Evolutionary conservation across 2,113 vertebrate species (phyloP), one percentile per base, ranked within the genome.

Genomic region (Reinhardtius hippoglossoides): DNA sequence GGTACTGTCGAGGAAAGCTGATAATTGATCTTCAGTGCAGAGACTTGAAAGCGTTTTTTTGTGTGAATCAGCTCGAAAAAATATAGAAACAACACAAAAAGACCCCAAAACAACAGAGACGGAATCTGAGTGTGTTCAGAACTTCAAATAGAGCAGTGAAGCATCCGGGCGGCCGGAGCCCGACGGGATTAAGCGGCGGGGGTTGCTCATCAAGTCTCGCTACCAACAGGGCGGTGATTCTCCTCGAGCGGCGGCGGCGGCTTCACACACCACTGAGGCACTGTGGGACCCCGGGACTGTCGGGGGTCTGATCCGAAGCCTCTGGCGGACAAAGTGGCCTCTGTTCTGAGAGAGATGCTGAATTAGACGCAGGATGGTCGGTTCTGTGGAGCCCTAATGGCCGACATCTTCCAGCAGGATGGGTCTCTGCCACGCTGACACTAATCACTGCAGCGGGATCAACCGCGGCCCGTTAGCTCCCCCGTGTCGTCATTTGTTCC

Each of bases 11-110:
- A 10, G 80, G 81, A 83, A 87, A 89, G 90, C 82, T 84, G 88
- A 91, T 94, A 91, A 94, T 86, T 94, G 89, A 87, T 92, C 83
- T 78, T 79, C 83, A 83, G 82, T 55, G 70, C 65, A 18, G 60
- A 81, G 80, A 80, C 74, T 84, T 85, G 57, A 88, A 89, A 88
- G 78, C 9, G 0, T 3, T 21, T 10, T n/a, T 10, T 80, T 86
- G 74, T 89, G 78, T 75, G 68, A 81, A 72, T 85, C 67, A 67
- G 81, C 70, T 4, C 13, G 5, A 67, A 67, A 83, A 76, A 74
- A 84, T 48, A 80, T 31, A 12, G 5, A 50, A 0, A 35, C 40
- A 60, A 59, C 48, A 44, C 74, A 67, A 40, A 37, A 24, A 24
- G 2, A 24, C 23, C 35, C n/a, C n/a, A n/a, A 37, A 7, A 78